phyloP scores from a whole-genome alignment of 2,797 vertebrate species.

The Syndactyla subalaris region DNA sequence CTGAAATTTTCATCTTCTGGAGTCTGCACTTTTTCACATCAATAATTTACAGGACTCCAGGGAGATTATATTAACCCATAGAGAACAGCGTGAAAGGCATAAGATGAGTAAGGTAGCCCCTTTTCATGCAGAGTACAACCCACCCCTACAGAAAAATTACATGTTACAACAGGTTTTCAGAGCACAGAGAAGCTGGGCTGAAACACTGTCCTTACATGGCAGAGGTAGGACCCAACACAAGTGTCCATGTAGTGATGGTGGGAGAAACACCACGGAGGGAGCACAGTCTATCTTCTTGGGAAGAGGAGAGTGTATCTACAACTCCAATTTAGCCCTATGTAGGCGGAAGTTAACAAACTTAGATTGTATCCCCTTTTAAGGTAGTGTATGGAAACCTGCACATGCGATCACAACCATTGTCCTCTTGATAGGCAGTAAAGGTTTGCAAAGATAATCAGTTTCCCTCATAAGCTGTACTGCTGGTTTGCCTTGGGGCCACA shows the following conservation, averaged over 20 bases:
- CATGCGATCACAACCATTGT: not conserved
- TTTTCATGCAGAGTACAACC: not conserved
- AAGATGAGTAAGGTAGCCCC: not conserved
- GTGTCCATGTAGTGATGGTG: not conserved
- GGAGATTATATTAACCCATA: not conserved
- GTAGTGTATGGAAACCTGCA: accelerated
- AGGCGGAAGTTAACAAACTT: not conserved
- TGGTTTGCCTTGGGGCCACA: not conserved
- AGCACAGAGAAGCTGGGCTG: not conserved
- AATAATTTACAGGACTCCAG: not conserved
- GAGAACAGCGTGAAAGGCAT: not conserved
- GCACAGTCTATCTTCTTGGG: not conserved
- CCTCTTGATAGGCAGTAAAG: not conserved
- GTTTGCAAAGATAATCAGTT: not conserved
- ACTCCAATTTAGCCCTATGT: not conserved
- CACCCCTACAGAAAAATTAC: not conserved
- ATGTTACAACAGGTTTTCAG: not conserved
- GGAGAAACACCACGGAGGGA: not conserved
- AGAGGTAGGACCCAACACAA: not conserved
- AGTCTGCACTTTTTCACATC: not conserved
- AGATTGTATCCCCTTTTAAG: not conserved
- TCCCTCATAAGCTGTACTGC: not conserved
- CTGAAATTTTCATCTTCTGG: not conserved
- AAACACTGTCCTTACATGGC: not conserved
- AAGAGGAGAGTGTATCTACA: not conserved